Base-by-base conservation (phyloP, 1,140 invertebrate genomes). In the Helicoverpa armigera region DNA sequence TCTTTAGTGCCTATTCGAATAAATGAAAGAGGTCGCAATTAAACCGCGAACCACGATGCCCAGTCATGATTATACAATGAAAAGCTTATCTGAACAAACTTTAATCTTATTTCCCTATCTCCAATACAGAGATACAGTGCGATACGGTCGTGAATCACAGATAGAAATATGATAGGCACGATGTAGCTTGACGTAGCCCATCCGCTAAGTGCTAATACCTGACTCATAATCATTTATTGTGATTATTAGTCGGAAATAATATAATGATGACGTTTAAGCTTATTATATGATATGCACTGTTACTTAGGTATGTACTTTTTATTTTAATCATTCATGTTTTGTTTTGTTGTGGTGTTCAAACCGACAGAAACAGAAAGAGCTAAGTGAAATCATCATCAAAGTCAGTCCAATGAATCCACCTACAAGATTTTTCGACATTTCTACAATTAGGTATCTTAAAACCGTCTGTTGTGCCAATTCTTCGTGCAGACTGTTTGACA, bases 211-310 rank as follows among this genome's bases (percentile, higher is more conserved):
- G 13, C 29, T 74, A 50, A 23, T 61, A 35, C 43, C 56, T 75
- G 73, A 75, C 12, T 75, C 73, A 75, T 69, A 48, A 50, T 61
- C 56, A 61, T 16, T 58, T 72, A 54, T 48, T 50, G 31, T 18
- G 67, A 54, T 72, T 54, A 72, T 72, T 72, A 72, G 4, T 72
- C 48, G 53, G 53, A 54, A 72, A 72, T 54, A n/a, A 54, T 65
- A 43, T 43, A 65, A 43, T 43, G 5, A 43, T 43, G 35, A 43
- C 35, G 35, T 43, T n/a, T 50, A 54, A 43, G 67, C 29, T 72
- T 54, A 72, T 54, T 53, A 72, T 13, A 54, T 18, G 53, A 54
- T 31, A 72, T 43, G 43, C 13, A 31, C 7, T 31, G 13, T 61
- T 10, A 13, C 18, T 2, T 60, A 60, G 0, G 12, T 54, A n/a